These are phyloP conservation scores for Cyrtorhinus lividipennis DNA, from an alignment of 1,140 invertebrate species.

Conservation along the genomic window DNA sequence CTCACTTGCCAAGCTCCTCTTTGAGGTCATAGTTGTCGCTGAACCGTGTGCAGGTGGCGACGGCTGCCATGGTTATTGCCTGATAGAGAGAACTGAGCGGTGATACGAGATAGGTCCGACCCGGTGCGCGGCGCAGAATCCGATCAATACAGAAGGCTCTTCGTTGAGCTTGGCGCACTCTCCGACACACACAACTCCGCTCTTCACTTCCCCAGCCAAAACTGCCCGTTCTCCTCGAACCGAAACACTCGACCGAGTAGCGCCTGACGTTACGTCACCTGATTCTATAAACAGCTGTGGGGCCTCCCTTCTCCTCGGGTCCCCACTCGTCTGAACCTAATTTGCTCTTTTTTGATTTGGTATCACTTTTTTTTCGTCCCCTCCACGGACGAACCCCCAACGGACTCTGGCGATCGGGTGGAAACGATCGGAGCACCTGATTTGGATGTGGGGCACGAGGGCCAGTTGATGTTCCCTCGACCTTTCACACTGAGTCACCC, in stretches of 20 bases:
- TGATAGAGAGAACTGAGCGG: neutral
- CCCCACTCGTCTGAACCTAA: neutral
- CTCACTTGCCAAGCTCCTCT: constrained; percentile 99
- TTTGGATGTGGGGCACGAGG: too few relatives aligned
- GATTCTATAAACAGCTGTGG: constrained; percentile 5
- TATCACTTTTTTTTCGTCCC: too few relatives aligned
- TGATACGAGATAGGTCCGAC: neutral
- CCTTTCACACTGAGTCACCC: too few relatives aligned
- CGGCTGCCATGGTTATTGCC: constrained; percentile 40
- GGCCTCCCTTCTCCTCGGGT: neutral
- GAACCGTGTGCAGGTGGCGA: constrained; percentile 71
- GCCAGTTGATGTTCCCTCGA: too few relatives aligned
- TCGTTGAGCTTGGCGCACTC: neutral
- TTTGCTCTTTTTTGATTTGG: too few relatives aligned
- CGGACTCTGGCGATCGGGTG: too few relatives aligned
- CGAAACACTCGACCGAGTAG: neutral
- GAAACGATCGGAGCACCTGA: too few relatives aligned
- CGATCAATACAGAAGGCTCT: neutral
- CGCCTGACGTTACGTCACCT: neutral
- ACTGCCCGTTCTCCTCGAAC: neutral
- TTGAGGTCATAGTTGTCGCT: constrained; percentile 99
- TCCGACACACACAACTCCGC: constrained; percentile 2
- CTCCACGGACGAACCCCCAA: too few relatives aligned
- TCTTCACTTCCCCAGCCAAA: neutral
- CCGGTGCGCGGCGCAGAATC: neutral